Evolutionary conservation across 2,113 vertebrate genomes (phyloP).

Genomic region (Eulemur macaco): DNA sequence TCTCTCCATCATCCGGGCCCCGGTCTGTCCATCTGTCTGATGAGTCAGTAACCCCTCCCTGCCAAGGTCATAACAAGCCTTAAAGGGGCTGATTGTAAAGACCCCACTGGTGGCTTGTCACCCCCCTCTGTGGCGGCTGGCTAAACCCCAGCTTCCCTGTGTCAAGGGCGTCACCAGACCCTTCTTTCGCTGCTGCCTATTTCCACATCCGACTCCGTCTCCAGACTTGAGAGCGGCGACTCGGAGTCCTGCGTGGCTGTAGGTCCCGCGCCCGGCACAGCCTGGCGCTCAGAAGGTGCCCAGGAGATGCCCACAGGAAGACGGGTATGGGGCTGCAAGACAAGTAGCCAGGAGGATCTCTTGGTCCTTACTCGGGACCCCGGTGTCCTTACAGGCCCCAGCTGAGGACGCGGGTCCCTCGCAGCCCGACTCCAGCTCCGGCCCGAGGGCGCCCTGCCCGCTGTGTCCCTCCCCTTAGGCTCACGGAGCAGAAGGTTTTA

Average conservation of each 20-base stretch:
- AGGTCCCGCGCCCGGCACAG: no score
- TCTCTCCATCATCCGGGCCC: background rate
- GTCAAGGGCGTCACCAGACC: no score
- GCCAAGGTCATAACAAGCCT: background rate
- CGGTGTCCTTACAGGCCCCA: background rate
- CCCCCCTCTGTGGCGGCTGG: background rate
- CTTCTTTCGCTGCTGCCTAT: background rate
- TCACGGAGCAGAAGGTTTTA: background rate
- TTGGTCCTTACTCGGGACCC: background rate
- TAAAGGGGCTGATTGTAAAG: background rate
- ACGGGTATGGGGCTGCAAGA: fast-evolving
- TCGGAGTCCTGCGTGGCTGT: no score
- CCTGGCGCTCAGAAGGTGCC: background rate
- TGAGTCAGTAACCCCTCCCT: background rate
- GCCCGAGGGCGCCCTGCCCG: no score
- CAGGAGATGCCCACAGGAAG: background rate
- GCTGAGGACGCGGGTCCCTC: background rate
- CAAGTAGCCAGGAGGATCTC: background rate
- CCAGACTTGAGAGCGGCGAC: background rate
- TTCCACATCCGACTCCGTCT: background rate
- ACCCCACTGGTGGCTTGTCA: fast-evolving
- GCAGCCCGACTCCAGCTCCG: background rate
- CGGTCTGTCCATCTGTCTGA: background rate
- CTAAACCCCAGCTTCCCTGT: fast-evolving
- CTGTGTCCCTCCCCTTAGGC: background rate